Evolutionary conservation across 2,113 vertebrate genomes (phyloP), one percentile per base, ranked within the genome.

Genomic region (Takifugu bimaculatus): DNA sequence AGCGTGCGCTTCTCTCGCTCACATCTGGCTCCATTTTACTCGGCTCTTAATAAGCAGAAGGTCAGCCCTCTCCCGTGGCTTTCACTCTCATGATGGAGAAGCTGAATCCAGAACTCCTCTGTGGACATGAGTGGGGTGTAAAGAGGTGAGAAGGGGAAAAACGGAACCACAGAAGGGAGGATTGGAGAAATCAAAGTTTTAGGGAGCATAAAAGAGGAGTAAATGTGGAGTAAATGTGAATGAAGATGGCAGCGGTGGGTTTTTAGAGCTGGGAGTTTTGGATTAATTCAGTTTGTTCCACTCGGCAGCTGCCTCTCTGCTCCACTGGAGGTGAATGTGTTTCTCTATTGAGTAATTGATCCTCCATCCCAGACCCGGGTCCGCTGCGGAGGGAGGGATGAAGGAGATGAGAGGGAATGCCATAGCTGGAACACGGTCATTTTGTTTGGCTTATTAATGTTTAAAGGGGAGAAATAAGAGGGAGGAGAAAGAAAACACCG

Each of bases 251-350:
- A 29, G 63, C 15, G 50, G 27, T 35, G 53, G 54, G 14, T 75
- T 74, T 75, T 81, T 85, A 78, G 58, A 75, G 72, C 64, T 29
- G n/a, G 60, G 77, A 82, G 76, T 78, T 88, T 76, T 85, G 81
- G 79, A 75, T 85, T 85, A 77, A 88, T 88, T 89, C 74, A 83
- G 73, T 88, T 87, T 86, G 82, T 88, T 87, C 83, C 75, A 84
- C 82, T 86, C 75, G 75, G 77, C 72, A 68, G 84, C 74, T 85
- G 84, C 68, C 77, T 86, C 79, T 82, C 73, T 85, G 81, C 80
- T 87, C 70, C 70, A 64, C 69, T 82, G 76, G 78, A 89, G 84
- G 81, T 78, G 77, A 86, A 78, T 81, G 78, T 81, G 74, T 79
- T 81, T 72, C 65, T 82, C 63, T 68, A 78, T 83, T 26, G 61